A percentile compares a stretch with the other conserved stretches of the same genome.
These are phyloP conservation scores for Serinus canaria DNA, from an alignment of 2,113 vertebrate genomes.

Conservation along the genomic window DNA sequence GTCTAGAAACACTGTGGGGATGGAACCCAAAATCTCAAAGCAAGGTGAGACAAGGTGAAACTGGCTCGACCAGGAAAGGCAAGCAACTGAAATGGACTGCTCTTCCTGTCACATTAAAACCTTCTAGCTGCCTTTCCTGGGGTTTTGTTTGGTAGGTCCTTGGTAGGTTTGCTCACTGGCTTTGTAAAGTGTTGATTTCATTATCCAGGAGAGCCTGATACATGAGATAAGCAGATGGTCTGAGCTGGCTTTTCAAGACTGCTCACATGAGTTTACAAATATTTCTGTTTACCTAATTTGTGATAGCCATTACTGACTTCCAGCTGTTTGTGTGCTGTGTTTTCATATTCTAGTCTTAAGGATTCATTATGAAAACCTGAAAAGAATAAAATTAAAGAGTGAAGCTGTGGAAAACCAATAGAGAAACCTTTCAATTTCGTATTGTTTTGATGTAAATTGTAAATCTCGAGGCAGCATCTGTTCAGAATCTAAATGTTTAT, in stretches of 20 bases:
- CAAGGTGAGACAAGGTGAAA: not conserved
- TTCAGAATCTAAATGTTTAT: not conserved
- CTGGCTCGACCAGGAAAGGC: not conserved
- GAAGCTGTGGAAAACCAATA: not conserved
- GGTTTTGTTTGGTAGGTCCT: not conserved
- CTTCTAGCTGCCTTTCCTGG: not conserved
- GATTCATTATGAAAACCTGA: not conserved
- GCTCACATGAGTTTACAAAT: not conserved
- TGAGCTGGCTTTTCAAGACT: not conserved
- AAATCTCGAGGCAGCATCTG: not conserved
- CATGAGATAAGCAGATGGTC: not conserved
- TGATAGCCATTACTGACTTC: not conserved
- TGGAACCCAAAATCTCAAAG: not conserved
- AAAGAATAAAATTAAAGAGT: not conserved
- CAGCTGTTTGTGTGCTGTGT: not conserved
- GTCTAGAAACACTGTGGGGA: not conserved
- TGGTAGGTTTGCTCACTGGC: not conserved
- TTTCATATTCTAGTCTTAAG: not conserved
- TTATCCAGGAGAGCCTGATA: not conserved
- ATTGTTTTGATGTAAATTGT: not conserved
- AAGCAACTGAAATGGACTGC: not conserved
- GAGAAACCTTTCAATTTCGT: not conserved
- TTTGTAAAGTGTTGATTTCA: not conserved
- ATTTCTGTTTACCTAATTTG: not conserved
- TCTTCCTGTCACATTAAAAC: not conserved